Conservation (phyloP, 2,113 vertebrate genomes). For the Apaloderma vittatum region DNA sequence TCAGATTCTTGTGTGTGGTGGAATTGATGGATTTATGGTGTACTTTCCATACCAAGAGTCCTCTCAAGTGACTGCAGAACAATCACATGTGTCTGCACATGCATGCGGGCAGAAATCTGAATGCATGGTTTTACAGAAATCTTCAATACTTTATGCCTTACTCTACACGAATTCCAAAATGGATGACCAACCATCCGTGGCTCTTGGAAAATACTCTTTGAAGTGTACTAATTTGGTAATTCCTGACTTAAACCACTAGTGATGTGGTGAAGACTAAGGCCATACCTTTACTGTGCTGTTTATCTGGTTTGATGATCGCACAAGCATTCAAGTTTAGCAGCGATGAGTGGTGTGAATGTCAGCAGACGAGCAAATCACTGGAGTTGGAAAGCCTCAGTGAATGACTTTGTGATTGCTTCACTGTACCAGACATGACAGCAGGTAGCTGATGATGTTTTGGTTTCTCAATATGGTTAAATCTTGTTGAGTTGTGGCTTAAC, state of each 20-base stretch:
- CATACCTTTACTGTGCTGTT: not conserved
- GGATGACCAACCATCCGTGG: not conserved
- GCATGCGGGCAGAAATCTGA: not conserved
- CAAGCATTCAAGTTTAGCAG: not conserved
- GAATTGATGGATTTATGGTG: not conserved
- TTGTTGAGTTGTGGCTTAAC: not conserved
- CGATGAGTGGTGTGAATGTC: not conserved
- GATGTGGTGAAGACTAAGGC: not conserved
- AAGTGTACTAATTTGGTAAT: not conserved
- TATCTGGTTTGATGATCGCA: not conserved
- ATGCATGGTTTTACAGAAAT: not conserved
- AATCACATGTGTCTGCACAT: rapidly evolving
- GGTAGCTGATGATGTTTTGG: not conserved
- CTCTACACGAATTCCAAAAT: not conserved
- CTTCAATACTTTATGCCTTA: not conserved
- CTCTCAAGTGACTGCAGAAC: not conserved
- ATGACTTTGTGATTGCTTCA: not conserved
- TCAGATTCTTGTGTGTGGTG: not conserved
- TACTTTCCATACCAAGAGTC: not conserved
- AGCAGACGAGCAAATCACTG: not conserved
- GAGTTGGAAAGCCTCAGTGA: not conserved
- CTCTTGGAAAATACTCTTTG: not conserved
- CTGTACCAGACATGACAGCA: not conserved
- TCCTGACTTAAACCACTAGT: not conserved
- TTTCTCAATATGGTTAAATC: not conserved